A percentile compares a stretch with the other conserved stretches of the same genome.
These are phyloP conservation scores for Gadus chalcogrammus DNA, from an alignment of 2,113 vertebrate species.

Conservation along the genomic window DNA sequence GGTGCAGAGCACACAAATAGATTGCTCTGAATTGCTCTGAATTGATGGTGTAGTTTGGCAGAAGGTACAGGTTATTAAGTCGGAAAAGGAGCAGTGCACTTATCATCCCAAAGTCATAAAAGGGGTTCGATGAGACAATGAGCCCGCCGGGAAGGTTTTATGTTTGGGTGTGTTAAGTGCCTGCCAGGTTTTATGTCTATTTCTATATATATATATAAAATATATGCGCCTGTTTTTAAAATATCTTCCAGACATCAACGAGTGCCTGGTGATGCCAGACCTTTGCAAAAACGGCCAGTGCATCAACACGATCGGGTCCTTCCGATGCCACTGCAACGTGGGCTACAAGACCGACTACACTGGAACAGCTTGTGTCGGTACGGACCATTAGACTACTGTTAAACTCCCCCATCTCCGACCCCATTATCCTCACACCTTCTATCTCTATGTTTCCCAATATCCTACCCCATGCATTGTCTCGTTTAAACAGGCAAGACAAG, in stretches of 20 bases:
- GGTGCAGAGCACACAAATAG: not conserved
- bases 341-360: slow-evolving; percentile 83
- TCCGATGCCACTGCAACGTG: slow-evolving; percentile 86
- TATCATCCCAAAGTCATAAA: not conserved
- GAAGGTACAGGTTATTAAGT: not conserved
- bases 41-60: not conserved
- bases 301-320: slow-evolving; percentile 91
- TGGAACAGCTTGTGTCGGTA: slow-evolving; percentile 83
- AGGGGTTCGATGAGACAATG: not conserved
- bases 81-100: not conserved
- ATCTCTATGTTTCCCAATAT: not conserved
- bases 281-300: slow-evolving; percentile 87
- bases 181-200: not conserved
- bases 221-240: not conserved
- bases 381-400: slow-evolving; percentile 19
- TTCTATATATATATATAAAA: no score
- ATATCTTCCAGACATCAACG: slow-evolving; percentile 82
- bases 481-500: not conserved
- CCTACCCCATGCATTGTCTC: not conserved
- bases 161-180: not conserved
- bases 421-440: no score
- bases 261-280: slow-evolving; percentile 84
- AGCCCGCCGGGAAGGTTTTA: not conserved
- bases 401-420: no score
- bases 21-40: not conserved